Conservation (phyloP, 1,140 invertebrate species). For the Drosophila novamexicana region DNA sequence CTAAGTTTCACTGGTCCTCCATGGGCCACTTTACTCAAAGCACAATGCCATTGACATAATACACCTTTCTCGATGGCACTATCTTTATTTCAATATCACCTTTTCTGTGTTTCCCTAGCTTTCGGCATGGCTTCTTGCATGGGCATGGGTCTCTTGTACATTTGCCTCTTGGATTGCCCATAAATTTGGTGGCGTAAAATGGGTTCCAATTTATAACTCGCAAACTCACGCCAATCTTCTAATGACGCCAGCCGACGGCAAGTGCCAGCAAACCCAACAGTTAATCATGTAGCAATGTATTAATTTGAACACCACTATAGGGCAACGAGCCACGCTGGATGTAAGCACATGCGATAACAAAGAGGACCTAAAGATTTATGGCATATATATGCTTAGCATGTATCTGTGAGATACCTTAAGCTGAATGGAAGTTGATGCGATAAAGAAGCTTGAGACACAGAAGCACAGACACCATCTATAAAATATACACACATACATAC, state of each 20-base stretch:
- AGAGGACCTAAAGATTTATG: conserved; percentile 24
- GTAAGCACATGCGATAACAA: not conserved
- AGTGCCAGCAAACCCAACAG: conserved; percentile 16
- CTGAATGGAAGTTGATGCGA: conserved; percentile 3
- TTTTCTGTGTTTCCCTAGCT: not conserved
- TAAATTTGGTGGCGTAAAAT: conserved; percentile 22
- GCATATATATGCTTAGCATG: conserved; percentile 11
- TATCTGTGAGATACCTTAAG: conserved; percentile 14
- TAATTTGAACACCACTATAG: conserved; percentile 26
- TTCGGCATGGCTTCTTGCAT: not conserved
- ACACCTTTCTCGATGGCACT: not conserved
- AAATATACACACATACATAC: not conserved
- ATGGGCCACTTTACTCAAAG: not conserved
- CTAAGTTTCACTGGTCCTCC: not conserved
- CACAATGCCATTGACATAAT: not conserved
- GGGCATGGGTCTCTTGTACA: not conserved
- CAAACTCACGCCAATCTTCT: conserved; percentile 3
- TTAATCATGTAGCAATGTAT: conserved; percentile 41
- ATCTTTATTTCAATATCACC: not conserved
- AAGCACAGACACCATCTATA: not conserved
- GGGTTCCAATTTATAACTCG: conserved; percentile 2
- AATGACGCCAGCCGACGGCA: not conserved
- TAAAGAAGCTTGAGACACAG: conserved; percentile 19
- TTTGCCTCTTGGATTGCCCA: not conserved
- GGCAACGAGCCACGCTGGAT: not conserved